phyloP scores from a whole-genome alignment of 1,140 invertebrate species.

The Caenorhabditis inopinata region DNA sequence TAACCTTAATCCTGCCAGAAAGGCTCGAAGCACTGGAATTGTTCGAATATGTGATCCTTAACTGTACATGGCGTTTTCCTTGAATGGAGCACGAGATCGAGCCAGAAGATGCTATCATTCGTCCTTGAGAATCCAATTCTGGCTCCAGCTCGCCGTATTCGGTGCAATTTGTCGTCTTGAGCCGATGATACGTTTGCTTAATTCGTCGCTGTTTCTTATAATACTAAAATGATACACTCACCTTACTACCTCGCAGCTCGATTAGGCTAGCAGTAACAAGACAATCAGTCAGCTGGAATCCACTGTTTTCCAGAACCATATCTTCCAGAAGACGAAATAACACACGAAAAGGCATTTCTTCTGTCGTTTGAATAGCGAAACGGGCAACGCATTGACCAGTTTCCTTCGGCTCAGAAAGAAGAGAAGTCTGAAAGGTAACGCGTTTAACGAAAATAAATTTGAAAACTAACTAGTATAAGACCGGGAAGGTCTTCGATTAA shows the following conservation, averaged over 20 bases:
- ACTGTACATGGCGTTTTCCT: neutral
- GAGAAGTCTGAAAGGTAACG: neutral
- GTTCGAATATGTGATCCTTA: neutral
- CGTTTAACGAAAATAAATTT: neutral
- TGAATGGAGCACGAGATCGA: neutral
- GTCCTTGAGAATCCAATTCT: neutral
- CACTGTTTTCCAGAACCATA: neutral
- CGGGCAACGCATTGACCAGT: neutral
- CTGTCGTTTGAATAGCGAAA: neutral
- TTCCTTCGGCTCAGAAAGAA: neutral
- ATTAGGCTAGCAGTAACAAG: neutral
- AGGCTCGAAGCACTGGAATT: neutral
- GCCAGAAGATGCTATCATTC: neutral
- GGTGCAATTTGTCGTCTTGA: neutral
- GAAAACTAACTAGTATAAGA: neutral
- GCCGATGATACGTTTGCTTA: neutral
- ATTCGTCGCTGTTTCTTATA: neutral
- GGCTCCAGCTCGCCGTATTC: constrained; percentile 7
- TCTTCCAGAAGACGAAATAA: neutral
- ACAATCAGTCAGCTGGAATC: neutral
- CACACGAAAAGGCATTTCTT: neutral
- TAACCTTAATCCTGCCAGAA: neutral
- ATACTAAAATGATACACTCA: neutral
- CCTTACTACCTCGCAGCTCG: neutral
- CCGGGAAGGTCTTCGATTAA: neutral